Conservation (phyloP, 2,797 vertebrate species). For the Anguilla megastoma region DNA sequence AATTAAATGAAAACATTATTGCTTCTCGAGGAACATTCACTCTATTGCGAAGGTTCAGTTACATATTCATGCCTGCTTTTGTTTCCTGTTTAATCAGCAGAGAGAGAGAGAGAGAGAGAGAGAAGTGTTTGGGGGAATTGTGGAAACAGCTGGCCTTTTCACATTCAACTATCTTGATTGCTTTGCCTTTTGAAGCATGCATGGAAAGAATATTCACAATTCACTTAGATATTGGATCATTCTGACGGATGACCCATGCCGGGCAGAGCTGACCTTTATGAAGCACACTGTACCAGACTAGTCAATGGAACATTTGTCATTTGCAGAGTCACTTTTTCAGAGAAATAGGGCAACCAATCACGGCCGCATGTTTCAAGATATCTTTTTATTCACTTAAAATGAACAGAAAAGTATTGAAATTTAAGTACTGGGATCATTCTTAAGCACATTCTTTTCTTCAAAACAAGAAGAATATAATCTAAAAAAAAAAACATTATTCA, state of each 20-base stretch:
- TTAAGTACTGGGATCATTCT: not conserved
- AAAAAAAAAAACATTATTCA: not conserved
- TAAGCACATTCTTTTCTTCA: not conserved
- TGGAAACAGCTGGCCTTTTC: slow-evolving; percentile 36
- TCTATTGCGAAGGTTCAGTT: no score
- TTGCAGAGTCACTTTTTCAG: slow-evolving; percentile 35
- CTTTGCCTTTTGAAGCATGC: slow-evolving; percentile 35
- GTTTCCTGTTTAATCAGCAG: no score
- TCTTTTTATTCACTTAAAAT: not conserved
- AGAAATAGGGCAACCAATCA: not conserved
- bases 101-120: not conserved
- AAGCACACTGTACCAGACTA: slow-evolving; percentile 37
- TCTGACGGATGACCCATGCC: slow-evolving; percentile 10
- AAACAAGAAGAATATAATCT: not conserved
- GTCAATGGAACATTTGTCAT: slow-evolving; percentile 48
- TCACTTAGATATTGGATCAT: slow-evolving; percentile 23
- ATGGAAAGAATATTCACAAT: slow-evolving; percentile 13
- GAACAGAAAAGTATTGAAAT: not conserved
- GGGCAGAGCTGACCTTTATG: slow-evolving; percentile 22
- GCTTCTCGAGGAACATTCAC: not conserved
- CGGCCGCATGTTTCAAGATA: not conserved
- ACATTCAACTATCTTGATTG: slow-evolving; percentile 19
- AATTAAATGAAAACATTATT: not conserved
- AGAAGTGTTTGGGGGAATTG: slow-evolving; percentile 30
- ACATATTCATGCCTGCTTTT: no score